phyloP scores from a whole-genome alignment of 2,797 vertebrate genomes.

The Poeciliopsis gracilis region DNA sequence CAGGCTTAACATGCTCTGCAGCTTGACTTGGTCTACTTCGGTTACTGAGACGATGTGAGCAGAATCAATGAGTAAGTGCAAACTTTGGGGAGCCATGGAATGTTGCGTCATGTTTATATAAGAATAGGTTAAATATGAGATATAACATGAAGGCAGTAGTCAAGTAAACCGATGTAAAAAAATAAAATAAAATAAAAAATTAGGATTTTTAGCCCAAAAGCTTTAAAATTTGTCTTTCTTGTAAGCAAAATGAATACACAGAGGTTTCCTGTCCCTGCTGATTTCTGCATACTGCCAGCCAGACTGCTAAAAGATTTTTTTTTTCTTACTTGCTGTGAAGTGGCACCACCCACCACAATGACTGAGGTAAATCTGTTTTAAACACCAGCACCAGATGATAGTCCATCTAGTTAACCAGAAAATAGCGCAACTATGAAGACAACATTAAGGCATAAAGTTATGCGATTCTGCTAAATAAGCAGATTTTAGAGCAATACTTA shows the following conservation, averaged over 20 bases:
- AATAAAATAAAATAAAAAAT: not conserved
- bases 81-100: conserved; percentile 40
- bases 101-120: not conserved
- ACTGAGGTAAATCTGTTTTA: not conserved
- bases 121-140: not conserved
- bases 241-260: not conserved
- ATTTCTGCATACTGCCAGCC: not conserved
- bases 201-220: not conserved
- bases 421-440: not conserved
- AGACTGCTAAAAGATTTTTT: not conserved
- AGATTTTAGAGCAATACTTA: not conserved
- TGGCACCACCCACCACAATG: not conserved
- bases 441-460: not conserved
- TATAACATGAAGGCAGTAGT: not conserved
- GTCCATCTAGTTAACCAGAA: not conserved
- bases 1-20: conserved; percentile 55
- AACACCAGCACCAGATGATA: not conserved
- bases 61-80: conserved; percentile 17
- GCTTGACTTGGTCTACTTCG: conserved; percentile 73
- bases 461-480: not conserved
- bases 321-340: not conserved
- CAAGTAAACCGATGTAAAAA: not conserved
- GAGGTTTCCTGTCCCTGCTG: not conserved
- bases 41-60: conserved; percentile 74
- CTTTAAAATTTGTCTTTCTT: not conserved